Evolutionary conservation across 2,888 invertebrate species (phyloP), one percentile per base, ranked within the genome.

Genomic region (Pristionchus mayeri): DNA sequence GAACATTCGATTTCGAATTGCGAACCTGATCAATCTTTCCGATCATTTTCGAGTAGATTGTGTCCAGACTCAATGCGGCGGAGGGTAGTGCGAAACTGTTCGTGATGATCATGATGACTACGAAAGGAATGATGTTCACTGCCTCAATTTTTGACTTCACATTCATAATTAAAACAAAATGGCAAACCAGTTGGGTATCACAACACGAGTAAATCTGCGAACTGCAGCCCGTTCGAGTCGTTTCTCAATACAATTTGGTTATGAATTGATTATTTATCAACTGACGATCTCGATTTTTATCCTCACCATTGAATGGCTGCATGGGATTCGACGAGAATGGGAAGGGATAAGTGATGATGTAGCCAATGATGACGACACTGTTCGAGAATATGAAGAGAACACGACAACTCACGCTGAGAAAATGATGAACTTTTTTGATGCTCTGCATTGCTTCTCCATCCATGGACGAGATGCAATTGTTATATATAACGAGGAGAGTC

Each of bases 321-420:
- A 71, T 21, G 7, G 40, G 71, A 44, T 71, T n/a, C 7, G 71
- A 71, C 3, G 40, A 44, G 71, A 71, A 71, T 9, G 71, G 71
- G 40, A 44, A 71, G n/a, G 71, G 71, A 24, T 44, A 71, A 16
- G 71, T 71, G 44, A 71, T 71, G 24, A 71, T 71, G 44, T 71
- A 71, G 1, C 71, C 71, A 24, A 71, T n/a, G 9, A 71, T 71
- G 0, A 71, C 71, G 24, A 44, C 71, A 18, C 40, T 71, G 3
- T 21, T 71, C 1, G 71, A 71, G 71, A 71, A 71, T 1, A 71
- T 24, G 71, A 71, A 71, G 40, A 71, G 71, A 3, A 71, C 71
- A 11, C 71, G 71, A 34, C 71, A 71, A 16, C 76, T 48, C 40
- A 71, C 71, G 30, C 71, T 71, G 13, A 44, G 13, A 44, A 44